These are phyloP conservation scores for Drosophila nr. medialis DNA, from an alignment of 2,888 invertebrate species.

Conservation along the genomic window DNA sequence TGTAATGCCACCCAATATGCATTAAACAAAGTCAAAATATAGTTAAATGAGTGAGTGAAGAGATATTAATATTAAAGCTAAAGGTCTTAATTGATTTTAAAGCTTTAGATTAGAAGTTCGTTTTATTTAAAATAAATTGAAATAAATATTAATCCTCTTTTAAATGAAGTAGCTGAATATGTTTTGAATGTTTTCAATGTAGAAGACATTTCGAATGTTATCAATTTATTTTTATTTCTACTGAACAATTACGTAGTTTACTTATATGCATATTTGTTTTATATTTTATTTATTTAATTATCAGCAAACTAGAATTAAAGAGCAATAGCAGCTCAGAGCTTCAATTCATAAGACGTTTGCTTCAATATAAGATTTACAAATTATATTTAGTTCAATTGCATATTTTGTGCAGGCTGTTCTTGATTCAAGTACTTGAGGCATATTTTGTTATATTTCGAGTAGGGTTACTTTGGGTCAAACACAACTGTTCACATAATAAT, in stretches of 20 bases:
- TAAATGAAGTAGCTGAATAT: too few species aligned
- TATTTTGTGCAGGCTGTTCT: not conserved
- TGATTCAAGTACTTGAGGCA: not conserved
- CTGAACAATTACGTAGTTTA: too few species aligned
- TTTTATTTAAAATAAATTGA: not conserved
- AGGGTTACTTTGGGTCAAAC: constrained; percentile 38
- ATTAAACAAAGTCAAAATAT: not conserved
- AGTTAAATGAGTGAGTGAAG: not conserved
- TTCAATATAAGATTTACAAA: not conserved
- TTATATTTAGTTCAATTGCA: not conserved
- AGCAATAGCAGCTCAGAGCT: too few species aligned
- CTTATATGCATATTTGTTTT: too few species aligned
- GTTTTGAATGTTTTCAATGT: too few species aligned
- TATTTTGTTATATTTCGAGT: not conserved
- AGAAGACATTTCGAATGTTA: too few species aligned
- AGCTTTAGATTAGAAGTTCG: not conserved
- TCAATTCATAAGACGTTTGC: too few species aligned
- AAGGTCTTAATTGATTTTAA: not conserved
- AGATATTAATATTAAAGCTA: not conserved
- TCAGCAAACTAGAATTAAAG: too few species aligned
- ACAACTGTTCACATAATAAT: constrained; percentile 26
- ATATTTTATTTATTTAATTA: too few species aligned
- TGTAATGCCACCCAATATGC: not conserved
- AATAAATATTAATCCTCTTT: too few species aligned
- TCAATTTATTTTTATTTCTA: too few species aligned